Base-by-base conservation (phyloP, 2,113 vertebrate genomes). In the Hepsetus odoe region DNA sequence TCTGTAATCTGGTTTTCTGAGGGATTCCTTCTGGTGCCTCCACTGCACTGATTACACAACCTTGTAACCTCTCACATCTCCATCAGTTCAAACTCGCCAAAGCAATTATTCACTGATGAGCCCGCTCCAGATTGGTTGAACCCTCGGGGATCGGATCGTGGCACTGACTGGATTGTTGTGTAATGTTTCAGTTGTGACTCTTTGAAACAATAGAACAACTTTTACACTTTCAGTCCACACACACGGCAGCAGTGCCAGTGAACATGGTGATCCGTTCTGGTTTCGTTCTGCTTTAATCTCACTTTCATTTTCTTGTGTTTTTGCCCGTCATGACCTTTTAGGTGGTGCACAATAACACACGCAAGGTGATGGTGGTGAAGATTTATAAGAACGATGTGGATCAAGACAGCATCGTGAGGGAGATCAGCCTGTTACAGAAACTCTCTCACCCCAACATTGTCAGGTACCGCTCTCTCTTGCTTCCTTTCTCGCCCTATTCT, bases 351-450 rank as follows among this genome's bases (percentile, higher is more conserved):
- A 90, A 72, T 77, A 88, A 82, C 44, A 91, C 87, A n/a, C 84
- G 85, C 42, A 96, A 96, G 79, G 92, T 91, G 80, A 95, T 94
- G 94, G 95, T 96, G 86, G 95, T 96, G 80, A 96, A 96, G 89
- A 95, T 96, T 85, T 96, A 96, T 79, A 96, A 95, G 88, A 95
- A 95, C 0, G 91, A 95, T 0, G 94, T 96, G 79, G 95, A 96
- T 83, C 94, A 96, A 79, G 94, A 95, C 84, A 95, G 93, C 88
- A 95, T 96, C 3, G 92, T 96, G 18, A 90, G 95, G 42, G 95
- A 96, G 89, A 96, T 96, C 86, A 95, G 92, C 85, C 91, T 96
- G 20, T 89, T 96, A 81, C 95, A 95, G 89, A 96, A 96, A 75
- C 91, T 96, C 28, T 96, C 95, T 32, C 95, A 96, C 66, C 95